Conservation (phyloP, 2,113 vertebrate species). For the Lota lota region DNA sequence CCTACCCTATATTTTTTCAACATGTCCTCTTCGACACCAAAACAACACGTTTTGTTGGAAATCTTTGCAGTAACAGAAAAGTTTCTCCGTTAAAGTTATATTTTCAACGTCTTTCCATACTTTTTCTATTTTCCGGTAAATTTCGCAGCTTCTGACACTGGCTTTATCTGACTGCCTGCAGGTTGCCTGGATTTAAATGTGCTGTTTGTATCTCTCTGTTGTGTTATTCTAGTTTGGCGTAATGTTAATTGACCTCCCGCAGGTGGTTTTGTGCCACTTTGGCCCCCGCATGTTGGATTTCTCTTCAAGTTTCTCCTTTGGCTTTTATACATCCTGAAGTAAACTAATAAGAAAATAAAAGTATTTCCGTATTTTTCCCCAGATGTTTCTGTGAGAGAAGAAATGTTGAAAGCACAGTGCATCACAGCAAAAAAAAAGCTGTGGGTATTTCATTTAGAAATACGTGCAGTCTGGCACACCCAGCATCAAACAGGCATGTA, state of each 20-base stretch:
- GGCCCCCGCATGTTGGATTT: slow-evolving; percentile 34
- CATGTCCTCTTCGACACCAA: too few species aligned
- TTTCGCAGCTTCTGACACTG: slow-evolving; percentile 57
- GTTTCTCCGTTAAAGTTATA: slow-evolving; percentile 32
- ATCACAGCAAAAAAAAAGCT: background rate
- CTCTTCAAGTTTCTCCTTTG: slow-evolving; percentile 47
- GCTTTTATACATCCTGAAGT: slow-evolving; percentile 50
- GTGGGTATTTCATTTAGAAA: background rate
- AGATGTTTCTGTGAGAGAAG: background rate
- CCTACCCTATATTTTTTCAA: too few species aligned
- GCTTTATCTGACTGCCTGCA: slow-evolving; percentile 76
- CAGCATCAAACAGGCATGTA: background rate
- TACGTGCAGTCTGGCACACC: background rate
- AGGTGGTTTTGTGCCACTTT: slow-evolving; percentile 65
- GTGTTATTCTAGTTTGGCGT: slow-evolving; percentile 64
- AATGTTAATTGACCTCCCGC: slow-evolving; percentile 78
- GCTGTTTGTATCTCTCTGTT: slow-evolving; percentile 68
- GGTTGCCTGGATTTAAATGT: slow-evolving; percentile 71
- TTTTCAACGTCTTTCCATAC: slow-evolving; percentile 49
- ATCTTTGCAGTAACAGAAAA: slow-evolving; percentile 13
- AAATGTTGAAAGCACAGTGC: background rate
- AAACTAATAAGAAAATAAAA: slow-evolving; percentile 30
- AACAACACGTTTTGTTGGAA: slow-evolving; percentile 20
- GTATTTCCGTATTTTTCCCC: background rate
- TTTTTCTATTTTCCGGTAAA: slow-evolving; percentile 71